Evolutionary conservation across 2,797 vertebrate genomes (phyloP).

Genomic region (Rhynchotus rufescens): DNA sequence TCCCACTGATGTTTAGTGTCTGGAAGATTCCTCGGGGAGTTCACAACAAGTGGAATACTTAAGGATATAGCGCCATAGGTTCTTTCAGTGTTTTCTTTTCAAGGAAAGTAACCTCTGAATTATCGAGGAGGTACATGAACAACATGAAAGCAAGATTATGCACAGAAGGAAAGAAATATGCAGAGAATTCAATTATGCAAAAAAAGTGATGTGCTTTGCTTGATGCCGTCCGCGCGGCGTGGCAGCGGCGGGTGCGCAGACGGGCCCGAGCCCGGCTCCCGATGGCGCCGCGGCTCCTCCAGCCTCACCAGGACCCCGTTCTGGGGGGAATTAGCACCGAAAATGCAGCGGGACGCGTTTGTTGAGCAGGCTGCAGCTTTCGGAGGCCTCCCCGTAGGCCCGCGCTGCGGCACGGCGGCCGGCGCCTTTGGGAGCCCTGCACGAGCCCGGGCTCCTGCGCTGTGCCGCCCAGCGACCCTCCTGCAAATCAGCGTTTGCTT

Average conservation of each 20-base stretch:
- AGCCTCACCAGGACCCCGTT: no score
- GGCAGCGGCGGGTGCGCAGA: not conserved
- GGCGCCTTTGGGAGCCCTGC: no score
- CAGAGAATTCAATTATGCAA: slow-evolving; percentile 83
- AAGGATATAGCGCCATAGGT: slow-evolving; percentile 78
- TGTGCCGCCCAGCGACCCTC: no score
- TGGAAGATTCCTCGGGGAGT: slow-evolving; percentile 75
- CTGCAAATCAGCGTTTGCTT: no score
- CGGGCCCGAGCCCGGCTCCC: slow-evolving; percentile 2
- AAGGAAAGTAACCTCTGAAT: slow-evolving; percentile 80
- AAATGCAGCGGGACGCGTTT: no score
- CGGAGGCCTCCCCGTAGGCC: no score
- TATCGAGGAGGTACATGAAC: slow-evolving; percentile 76
- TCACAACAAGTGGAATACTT: slow-evolving; percentile 82
- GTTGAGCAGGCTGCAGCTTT: no score
- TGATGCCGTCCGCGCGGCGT: slow-evolving; percentile 48
- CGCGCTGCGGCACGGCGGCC: no score
- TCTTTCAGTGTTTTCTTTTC: slow-evolving; percentile 77
- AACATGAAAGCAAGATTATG: slow-evolving; percentile 79
- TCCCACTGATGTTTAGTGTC: slow-evolving; percentile 72
- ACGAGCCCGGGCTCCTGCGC: no score
- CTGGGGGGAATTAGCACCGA: no score
- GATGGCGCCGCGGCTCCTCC: no score
- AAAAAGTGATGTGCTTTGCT: slow-evolving; percentile 72
- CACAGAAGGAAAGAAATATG: slow-evolving; percentile 74